These are phyloP conservation scores for Leucosticte australis DNA, from an alignment of 2,113 vertebrate species.

Conservation along the genomic window DNA sequence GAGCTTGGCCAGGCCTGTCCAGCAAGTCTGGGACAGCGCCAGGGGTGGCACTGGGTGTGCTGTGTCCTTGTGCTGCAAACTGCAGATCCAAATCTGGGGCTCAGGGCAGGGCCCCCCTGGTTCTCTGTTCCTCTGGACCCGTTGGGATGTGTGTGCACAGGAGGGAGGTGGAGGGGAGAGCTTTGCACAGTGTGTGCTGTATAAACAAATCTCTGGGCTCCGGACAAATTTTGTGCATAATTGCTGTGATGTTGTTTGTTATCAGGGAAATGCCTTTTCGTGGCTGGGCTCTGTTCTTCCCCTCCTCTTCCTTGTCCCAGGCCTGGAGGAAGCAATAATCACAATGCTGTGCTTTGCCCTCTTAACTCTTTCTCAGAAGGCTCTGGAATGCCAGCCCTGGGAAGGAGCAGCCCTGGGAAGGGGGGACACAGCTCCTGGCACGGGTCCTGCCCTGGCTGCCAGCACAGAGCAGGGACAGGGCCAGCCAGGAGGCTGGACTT, in stretches of 20 bases:
- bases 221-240: constrained; percentile 42
- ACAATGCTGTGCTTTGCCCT: constrained; percentile 58
- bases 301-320: constrained; percentile 59
- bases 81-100: neutral
- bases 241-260: constrained; percentile 53
- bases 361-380: constrained; percentile 57
- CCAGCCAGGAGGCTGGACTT: neutral
- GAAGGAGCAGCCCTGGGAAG: neutral
- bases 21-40: neutral
- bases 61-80: neutral
- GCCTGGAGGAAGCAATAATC: constrained; percentile 66
- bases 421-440: neutral
- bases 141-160: neutral
- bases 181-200: neutral
- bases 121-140: neutral
- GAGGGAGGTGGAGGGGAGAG: neutral
- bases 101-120: neutral
- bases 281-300: constrained; percentile 57
- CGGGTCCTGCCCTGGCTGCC: neutral
- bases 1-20: neutral
- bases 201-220: constrained; percentile 49
- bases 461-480: neutral
- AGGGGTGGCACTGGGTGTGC: fast-evolving
- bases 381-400: neutral
- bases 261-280: constrained; percentile 72